Percentiles rank a stretch among this genome's conserved stretches.
These are phyloP conservation scores for Mystacornis crossleyi DNA, from an alignment of 2,113 vertebrate genomes.

Conservation along the genomic window DNA sequence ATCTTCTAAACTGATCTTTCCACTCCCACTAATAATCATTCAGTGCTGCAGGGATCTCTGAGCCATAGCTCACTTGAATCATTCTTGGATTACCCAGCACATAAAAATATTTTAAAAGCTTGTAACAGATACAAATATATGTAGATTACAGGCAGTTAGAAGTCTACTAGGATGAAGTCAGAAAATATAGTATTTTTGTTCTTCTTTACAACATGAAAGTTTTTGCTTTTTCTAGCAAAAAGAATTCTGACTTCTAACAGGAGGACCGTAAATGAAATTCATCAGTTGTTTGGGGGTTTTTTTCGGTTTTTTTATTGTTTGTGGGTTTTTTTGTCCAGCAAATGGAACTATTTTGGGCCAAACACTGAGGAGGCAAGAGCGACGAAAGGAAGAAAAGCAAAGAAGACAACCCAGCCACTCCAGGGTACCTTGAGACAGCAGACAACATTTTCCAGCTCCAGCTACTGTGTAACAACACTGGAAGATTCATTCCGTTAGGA, in stretches of 20 bases:
- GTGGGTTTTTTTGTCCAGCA: background rate
- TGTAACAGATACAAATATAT: background rate
- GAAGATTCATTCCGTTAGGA: too few relatives aligned
- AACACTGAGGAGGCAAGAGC: rapidly evolving
- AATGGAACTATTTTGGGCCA: background rate
- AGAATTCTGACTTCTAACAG: background rate
- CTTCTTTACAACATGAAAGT: background rate
- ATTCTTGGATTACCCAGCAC: background rate
- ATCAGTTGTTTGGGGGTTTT: background rate
- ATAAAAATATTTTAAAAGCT: background rate
- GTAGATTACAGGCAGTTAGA: background rate
- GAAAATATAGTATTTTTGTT: background rate
- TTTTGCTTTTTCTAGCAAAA: background rate
- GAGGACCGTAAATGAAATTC: background rate
- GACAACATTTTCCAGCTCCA: background rate
- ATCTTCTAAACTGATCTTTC: background rate
- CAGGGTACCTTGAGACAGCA: rapidly evolving
- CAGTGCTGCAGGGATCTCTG: background rate
- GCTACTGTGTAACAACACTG: too few relatives aligned
- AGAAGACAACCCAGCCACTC: rapidly evolving
- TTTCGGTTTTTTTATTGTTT: too few relatives aligned
- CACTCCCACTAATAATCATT: background rate
- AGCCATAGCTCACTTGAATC: background rate
- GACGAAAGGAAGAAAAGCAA: background rate
- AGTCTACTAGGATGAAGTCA: background rate